Conservation (phyloP, 2,888 invertebrate species). For the Drosophila niveifrons region DNA sequence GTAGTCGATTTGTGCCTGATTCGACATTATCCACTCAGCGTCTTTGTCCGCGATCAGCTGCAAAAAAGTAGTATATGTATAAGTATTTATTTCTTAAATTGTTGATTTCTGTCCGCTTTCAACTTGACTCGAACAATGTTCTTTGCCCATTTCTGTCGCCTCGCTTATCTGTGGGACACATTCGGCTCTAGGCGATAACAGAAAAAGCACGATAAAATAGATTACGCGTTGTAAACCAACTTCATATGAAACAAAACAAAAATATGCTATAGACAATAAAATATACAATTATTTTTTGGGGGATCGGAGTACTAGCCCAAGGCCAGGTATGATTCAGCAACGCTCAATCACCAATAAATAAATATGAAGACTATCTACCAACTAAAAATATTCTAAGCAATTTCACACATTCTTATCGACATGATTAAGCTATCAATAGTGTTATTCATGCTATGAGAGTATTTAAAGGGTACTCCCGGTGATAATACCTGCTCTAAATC, state of each 20-base stretch:
- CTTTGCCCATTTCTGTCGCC: constrained; percentile 29
- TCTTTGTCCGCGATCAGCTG: constrained; percentile 46
- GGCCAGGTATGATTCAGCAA: constrained; percentile 20
- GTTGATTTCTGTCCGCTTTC: constrained; percentile 33
- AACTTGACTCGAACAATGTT: constrained; percentile 52
- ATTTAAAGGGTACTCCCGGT: not conserved
- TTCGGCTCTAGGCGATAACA: constrained; percentile 61
- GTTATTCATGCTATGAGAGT: not conserved
- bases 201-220: constrained; percentile 61
- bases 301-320: constrained; percentile 27
- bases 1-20: constrained; percentile 87
- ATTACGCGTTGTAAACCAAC: constrained; percentile 61
- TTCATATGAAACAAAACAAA: constrained; percentile 11
- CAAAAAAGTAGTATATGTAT: constrained; percentile 15
- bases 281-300: constrained; percentile 9
- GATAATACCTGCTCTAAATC: not conserved
- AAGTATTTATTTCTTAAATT: constrained; percentile 12
- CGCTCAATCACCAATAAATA: not conserved
- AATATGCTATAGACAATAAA: constrained; percentile 17
- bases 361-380: not conserved
- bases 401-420: constrained; percentile 2
- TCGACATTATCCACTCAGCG: constrained; percentile 79
- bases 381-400: not conserved
- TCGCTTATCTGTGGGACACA: constrained; percentile 52
- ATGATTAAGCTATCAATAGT: not conserved